A percentile compares a stretch with the other conserved stretches of the same genome.
phyloP scores from a whole-genome alignment of 2,888 invertebrate species.

The Griposia aprilina region DNA sequence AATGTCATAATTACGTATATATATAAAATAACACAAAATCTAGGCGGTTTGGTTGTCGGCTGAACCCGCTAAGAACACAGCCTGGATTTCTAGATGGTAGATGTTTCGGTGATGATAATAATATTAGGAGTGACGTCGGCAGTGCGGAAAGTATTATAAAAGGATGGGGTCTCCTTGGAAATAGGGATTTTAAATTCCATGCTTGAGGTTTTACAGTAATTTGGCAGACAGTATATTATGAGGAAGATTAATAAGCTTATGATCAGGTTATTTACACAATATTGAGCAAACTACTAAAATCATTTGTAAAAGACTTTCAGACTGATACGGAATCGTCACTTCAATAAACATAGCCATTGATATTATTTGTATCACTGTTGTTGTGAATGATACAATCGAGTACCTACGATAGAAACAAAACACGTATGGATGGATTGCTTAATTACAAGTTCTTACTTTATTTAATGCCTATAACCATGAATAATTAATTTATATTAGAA shows the following conservation, averaged over 20 bases:
- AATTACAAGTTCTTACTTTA: slow-evolving; percentile 12
- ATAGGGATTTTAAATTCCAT: background rate
- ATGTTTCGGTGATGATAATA: background rate
- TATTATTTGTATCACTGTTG: slow-evolving; percentile 64
- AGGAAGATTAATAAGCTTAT: background rate
- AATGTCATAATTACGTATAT: background rate
- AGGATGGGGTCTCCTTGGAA: background rate
- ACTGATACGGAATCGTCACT: slow-evolving; percentile 49
- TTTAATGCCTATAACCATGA: slow-evolving; percentile 2
- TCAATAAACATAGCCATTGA: slow-evolving; percentile 48
- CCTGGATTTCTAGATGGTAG: background rate
- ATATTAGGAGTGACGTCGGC: background rate
- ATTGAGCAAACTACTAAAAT: slow-evolving; percentile 38
- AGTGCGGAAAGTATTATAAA: background rate
- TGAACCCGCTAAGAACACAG: background rate
- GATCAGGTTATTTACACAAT: slow-evolving; percentile 15
- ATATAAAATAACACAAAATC: background rate
- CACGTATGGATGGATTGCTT: slow-evolving; percentile 16
- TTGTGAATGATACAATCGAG: slow-evolving; percentile 64
- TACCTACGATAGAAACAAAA: slow-evolving; percentile 56
- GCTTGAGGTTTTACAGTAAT: background rate
- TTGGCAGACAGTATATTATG: too few relatives aligned
- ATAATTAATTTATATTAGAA: background rate
- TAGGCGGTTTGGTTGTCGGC: background rate
- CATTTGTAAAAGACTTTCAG: slow-evolving; percentile 28